Base-by-base conservation (phyloP, 2,113 vertebrate species). In the Empidonax traillii region DNA sequence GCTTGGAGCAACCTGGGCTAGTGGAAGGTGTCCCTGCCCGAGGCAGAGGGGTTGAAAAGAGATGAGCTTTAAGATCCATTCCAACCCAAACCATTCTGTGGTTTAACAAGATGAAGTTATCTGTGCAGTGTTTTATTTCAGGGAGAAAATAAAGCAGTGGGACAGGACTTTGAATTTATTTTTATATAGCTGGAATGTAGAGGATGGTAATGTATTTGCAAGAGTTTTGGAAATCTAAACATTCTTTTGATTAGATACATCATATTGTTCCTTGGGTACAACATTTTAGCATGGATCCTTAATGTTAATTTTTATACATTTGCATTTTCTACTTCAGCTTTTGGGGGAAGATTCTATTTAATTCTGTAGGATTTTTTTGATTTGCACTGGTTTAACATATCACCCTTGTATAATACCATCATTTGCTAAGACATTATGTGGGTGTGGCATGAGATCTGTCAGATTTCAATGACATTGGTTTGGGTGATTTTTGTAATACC, bases 1-100 rank as follows among this genome's bases (percentile, higher is more conserved):
- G 7, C 51, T 88, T n/a, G 13, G 39, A 65, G 44, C 27, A 65
- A 1, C 14, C 4, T 53, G 51, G 6, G 1, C 0, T 27, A 9
- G n/a, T 25, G 7, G 15, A 4, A 76, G 56, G 6, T 59, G 27
- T 53, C 44, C 22, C 44, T 69, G n/a, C 8, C 4, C 0, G 1
- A 6, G 5, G 19, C 43, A 84, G 30, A 16, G 53, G 25, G 4
- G 8, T 18, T 47, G 31, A 15, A 53, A 73, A 24, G 66, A 16
- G 27, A 3, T 35, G 44, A 4, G 1, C 44, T 72, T 39, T 39
- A n/a, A 22, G 22, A 15, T 72, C 30, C 16, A 8, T 73, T 74
- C 31, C 37, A 39, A 52, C 18, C 4, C 18, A 63, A 59, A 47
- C 31, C 15, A 10, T 41, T 14, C 22, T 37, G 7, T 69, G 25